phyloP scores from a whole-genome alignment of 1,140 invertebrate genomes.

The Euwallacea fornicatus region DNA sequence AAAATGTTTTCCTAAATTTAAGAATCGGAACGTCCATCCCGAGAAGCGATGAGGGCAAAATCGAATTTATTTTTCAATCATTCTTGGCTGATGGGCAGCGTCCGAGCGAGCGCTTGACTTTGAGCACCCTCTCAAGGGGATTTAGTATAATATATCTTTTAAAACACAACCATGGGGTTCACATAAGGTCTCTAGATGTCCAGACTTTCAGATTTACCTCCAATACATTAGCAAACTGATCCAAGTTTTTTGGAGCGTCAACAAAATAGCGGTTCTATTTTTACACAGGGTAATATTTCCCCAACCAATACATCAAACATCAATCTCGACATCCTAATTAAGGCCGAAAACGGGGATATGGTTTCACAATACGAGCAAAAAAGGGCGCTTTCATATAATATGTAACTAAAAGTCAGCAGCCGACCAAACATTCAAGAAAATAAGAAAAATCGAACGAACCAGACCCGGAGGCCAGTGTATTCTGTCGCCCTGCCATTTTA shows the following conservation, averaged over 20 bases:
- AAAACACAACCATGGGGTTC: too few species aligned
- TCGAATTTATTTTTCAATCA: conserved; percentile 57
- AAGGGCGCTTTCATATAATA: conserved; percentile 15
- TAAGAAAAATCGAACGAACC: conserved; percentile 24
- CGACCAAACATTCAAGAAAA: conserved; percentile 32
- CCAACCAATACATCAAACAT: conserved; percentile 1
- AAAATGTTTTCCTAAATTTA: conserved; percentile 38
- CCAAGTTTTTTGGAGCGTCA: background rate
- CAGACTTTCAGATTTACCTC: too few species aligned
- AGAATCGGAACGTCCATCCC: conserved; percentile 33
- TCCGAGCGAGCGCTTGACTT: conserved; percentile 22
- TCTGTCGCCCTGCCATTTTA: conserved; percentile 34
- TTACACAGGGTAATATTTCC: too few species aligned
- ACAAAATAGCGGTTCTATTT: background rate
- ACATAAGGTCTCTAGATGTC: too few species aligned
- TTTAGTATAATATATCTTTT: too few species aligned
- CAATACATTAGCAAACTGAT: too few species aligned
- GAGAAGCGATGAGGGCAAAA: conserved; percentile 51
- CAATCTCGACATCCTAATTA: conserved; percentile 10
- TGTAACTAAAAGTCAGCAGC: conserved; percentile 30
- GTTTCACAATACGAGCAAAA: conserved; percentile 11
- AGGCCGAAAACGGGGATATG: background rate
- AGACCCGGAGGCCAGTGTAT: conserved; percentile 24
- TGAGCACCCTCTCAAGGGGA: conserved; percentile 23
- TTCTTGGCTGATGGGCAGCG: conserved; percentile 55